These are phyloP conservation scores for Cheilosia urbana DNA, from an alignment of 2,888 invertebrate species.

Conservation along the genomic window DNA sequence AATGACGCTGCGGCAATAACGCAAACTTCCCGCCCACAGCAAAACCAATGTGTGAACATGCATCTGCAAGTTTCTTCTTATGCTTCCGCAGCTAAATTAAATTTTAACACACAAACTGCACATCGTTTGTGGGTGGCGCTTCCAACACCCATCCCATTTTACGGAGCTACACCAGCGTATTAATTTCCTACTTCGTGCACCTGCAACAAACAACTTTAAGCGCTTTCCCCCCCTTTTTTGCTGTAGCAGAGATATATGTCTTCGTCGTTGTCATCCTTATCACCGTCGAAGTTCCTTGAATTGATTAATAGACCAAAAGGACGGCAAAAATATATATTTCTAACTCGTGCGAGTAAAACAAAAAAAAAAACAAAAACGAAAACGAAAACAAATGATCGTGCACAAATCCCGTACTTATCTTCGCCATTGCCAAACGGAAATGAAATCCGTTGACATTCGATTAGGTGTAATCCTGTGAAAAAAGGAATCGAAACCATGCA, in stretches of 20 bases:
- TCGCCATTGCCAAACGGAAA: conserved; percentile 56
- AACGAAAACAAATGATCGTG: conserved; percentile 73
- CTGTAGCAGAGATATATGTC: conserved; percentile 56
- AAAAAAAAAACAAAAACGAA: conserved; percentile 66
- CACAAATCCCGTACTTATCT: conserved; percentile 72
- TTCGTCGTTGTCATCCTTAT: conserved; percentile 74
- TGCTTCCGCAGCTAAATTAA: conserved; percentile 57
- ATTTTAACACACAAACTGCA: conserved; percentile 61
- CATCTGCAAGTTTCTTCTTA: conserved; percentile 55
- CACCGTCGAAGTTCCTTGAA: conserved; percentile 62
- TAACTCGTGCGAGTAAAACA: background rate
- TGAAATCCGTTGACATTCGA: conserved; percentile 73
- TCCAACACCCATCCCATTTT: conserved; percentile 10
- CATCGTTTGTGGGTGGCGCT: conserved; percentile 17
- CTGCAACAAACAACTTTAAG: conserved; percentile 35
- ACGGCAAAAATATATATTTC: conserved; percentile 44
- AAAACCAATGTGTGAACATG: conserved; percentile 51
- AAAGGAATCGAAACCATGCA: conserved; percentile 1
- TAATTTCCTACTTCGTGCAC: conserved; percentile 58
- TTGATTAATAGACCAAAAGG: conserved; percentile 72
- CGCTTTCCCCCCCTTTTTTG: background rate
- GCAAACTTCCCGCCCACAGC: conserved; percentile 21
- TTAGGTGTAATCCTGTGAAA: conserved; percentile 57
- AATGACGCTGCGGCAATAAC: conserved; percentile 38
- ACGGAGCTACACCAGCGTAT: conserved; percentile 41